phyloP scores from a whole-genome alignment of 30 jellyfish, hydroid and myxozoan species.

The Hydractinia echinata region DNA sequence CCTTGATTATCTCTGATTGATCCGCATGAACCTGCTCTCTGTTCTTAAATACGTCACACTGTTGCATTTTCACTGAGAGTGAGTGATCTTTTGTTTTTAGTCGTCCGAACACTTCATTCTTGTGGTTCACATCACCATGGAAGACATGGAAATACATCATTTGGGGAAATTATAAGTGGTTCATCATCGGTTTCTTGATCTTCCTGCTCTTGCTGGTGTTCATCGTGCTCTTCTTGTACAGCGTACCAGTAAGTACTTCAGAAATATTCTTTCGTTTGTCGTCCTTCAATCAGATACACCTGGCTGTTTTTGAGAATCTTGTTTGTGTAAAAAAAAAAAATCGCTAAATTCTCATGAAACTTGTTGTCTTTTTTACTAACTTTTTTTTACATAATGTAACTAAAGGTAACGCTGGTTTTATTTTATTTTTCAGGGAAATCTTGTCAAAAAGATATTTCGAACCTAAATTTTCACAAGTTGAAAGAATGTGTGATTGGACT shows the following conservation, averaged over 20 bases:
- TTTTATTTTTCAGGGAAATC: constrained; percentile 46
- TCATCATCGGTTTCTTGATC: constrained; percentile 78
- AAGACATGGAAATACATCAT: constrained; percentile 73
- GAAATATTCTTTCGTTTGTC: not conserved
- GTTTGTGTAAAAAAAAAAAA: too few relatives aligned
- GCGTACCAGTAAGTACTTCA: constrained; percentile 70
- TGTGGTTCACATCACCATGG: constrained; percentile 97
- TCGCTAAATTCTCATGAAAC: too few relatives aligned
- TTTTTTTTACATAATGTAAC: not conserved
- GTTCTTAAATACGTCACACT: too few relatives aligned
- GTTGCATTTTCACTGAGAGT: too few relatives aligned
- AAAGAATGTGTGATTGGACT: too few relatives aligned
- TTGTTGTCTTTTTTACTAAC: too few relatives aligned
- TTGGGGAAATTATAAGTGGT: constrained; percentile 93
- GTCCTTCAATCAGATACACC: not conserved
- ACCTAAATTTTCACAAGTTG: constrained; percentile 1
- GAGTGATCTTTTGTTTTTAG: constrained; percentile 17
- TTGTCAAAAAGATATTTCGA: constrained; percentile 55
- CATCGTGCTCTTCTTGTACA: constrained; percentile 64
- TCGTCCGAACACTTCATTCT: constrained; percentile 92
- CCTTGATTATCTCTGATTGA: not conserved
- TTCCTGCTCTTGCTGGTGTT: constrained; percentile 58
- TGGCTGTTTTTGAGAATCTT: too few relatives aligned
- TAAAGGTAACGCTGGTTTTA: not conserved
- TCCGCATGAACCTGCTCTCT: not conserved